phyloP scores from a whole-genome alignment of 2,888 invertebrate species.

The Caenorhabditis afra region DNA sequence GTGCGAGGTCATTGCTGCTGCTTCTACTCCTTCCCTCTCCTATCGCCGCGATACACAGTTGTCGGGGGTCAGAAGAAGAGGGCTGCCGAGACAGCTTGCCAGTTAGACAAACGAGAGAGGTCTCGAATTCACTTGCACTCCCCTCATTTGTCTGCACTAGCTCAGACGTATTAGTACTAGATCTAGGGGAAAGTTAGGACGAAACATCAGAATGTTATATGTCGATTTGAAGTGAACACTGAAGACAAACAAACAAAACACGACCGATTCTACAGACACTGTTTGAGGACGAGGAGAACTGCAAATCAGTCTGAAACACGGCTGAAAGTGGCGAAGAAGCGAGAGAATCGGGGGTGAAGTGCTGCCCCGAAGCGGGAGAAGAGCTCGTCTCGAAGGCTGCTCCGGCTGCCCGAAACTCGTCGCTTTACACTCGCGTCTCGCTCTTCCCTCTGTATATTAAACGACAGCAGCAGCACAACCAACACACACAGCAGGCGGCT shows the following conservation, averaged over 20 bases:
- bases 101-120: not conserved
- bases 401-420: slow-evolving; percentile 32
- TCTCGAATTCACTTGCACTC: not conserved
- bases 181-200: too few relatives aligned
- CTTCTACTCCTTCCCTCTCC: slow-evolving; percentile 11
- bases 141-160: too few relatives aligned
- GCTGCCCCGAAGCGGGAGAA: slow-evolving; percentile 17
- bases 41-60: slow-evolving; percentile 31
- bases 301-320: not conserved
- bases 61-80: slow-evolving; percentile 36
- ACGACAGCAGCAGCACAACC: slow-evolving; percentile 25
- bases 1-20: slow-evolving; percentile 48
- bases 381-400: slow-evolving; percentile 20
- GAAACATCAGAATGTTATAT: too few relatives aligned
- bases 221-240: too few relatives aligned
- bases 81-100: not conserved
- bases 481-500: not conserved
- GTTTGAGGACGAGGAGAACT: not conserved
- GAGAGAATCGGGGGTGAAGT: slow-evolving; percentile 16
- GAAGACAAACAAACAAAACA: too few relatives aligned
- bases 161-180: too few relatives aligned
- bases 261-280: too few relatives aligned
- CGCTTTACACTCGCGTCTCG: slow-evolving; percentile 38
- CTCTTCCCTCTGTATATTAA: slow-evolving; percentile 40
- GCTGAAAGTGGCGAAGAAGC: not conserved